Evolutionary conservation across 2,888 invertebrate species (phyloP), one percentile per base, ranked within the genome.

Genomic region (Arge pagana): DNA sequence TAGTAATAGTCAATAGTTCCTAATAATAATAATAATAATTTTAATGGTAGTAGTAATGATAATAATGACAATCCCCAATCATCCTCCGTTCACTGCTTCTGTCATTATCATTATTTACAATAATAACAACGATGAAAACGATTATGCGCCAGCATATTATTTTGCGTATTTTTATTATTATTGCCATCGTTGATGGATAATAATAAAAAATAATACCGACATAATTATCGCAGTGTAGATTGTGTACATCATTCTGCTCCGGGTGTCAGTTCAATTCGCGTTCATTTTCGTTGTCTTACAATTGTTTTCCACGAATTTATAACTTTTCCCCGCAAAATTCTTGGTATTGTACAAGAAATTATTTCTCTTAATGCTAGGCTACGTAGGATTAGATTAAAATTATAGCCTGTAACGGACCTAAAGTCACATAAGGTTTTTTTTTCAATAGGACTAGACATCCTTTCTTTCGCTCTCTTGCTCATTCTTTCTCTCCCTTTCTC

Each of bases 371-470:
- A 30, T 52, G 26, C 49, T 37, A 49, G 19, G 23, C 33, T 19
- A 40, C 41, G 24, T 37, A 37, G 24, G 26, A 33, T 26, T n/a
- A 26, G 8, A 26, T 26, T 26, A 26, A 26, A 26, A 3, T n/a
- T 45, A 35, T 45, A 23, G 21, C 33, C 33, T 45, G 28, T 10
- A 35, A 45, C 21, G 31, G 35, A 35, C 45, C 10, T n/a, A n/a
- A 45, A 31, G 24, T 45, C 33, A 45, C 45, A 35, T 64, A 69
- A 71, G 70, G 69, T 64, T 68, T 67, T n/a, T n/a, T n/a, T n/a
- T n/a, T n/a, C n/a, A n/a, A n/a, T 71, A 67, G 68, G 74, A 74
- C 74, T 74, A 74, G 74, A 73, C 69, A 71, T 67, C 68, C 70
- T 72, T 70, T 45, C 15, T 23, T 45, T 45, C n/a, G 30, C 35